Percentiles rank a stretch among this genome's conserved stretches.
phyloP scores from a whole-genome alignment of 1,140 invertebrate genomes.

The Drosophila sproati region DNA sequence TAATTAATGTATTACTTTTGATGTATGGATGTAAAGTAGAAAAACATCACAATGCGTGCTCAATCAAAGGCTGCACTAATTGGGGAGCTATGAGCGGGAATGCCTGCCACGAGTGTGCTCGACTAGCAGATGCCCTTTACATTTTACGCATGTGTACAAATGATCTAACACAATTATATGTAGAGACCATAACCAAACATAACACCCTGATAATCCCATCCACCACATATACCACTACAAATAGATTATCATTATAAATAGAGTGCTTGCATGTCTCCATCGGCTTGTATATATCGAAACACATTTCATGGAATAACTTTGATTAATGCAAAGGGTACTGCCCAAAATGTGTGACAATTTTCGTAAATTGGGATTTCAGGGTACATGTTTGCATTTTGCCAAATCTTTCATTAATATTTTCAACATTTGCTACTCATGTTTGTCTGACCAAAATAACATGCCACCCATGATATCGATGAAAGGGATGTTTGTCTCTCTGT shows the following conservation, averaged over 20 bases:
- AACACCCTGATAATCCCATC: too few relatives aligned
- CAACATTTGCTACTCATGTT: neutral
- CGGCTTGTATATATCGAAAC: too few relatives aligned
- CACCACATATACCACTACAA: too few relatives aligned
- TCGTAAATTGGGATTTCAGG: neutral
- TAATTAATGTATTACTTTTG: conserved; percentile 3
- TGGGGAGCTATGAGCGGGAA: neutral
- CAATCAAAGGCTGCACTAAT: neutral
- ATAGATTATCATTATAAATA: too few relatives aligned
- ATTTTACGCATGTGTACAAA: too few relatives aligned
- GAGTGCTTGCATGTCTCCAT: too few relatives aligned
- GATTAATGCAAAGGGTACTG: too few relatives aligned
- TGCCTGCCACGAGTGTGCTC: neutral
- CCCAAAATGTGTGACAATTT: neutral
- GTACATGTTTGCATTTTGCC: neutral
- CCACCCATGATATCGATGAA: neutral
- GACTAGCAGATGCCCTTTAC: neutral
- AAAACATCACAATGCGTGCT: neutral
- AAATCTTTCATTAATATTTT: conserved; percentile 9
- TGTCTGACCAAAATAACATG: conserved; percentile 5
- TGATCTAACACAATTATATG: too few relatives aligned
- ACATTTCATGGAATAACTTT: too few relatives aligned
- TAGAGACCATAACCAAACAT: too few relatives aligned
- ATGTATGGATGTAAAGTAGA: neutral
- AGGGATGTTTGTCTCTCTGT: neutral